Evolutionary conservation across 2,797 vertebrate genomes (phyloP).

Genomic region (Rallus crepitans): DNA sequence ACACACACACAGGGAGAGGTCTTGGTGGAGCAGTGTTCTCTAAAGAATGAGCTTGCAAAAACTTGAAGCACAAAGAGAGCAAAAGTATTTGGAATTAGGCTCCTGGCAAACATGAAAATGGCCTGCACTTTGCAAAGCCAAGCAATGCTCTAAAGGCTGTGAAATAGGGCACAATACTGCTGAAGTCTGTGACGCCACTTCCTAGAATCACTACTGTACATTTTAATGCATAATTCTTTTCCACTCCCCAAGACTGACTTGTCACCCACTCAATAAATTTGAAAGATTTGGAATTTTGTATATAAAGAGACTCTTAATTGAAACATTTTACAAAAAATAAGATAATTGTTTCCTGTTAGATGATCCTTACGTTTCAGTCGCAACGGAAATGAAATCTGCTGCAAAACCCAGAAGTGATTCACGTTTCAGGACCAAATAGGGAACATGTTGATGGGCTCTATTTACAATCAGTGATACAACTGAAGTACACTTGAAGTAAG

Average conservation of each 20-base stretch:
- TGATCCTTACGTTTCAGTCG: not conserved
- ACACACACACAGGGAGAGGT: not conserved
- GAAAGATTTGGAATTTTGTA: not conserved
- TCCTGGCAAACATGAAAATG: not conserved
- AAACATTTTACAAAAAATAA: not conserved
- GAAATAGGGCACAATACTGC: not conserved
- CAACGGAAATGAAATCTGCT: not conserved
- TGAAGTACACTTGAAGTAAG: not conserved
- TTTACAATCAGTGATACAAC: not conserved
- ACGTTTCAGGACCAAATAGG: not conserved
- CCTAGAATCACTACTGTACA: not conserved
- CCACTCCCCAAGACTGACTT: not conserved
- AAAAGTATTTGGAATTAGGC: not conserved
- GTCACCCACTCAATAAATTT: not conserved
- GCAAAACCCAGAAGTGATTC: not conserved
- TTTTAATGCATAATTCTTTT: slow-evolving; percentile 7
- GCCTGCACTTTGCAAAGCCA: not conserved
- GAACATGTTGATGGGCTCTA: not conserved
- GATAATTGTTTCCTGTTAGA: not conserved
- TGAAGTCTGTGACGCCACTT: not conserved
- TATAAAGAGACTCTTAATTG: not conserved
- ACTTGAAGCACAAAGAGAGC: not conserved
- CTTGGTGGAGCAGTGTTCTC: not conserved
- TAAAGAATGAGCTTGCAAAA: not conserved
- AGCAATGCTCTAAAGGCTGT: not conserved